These are phyloP conservation scores for Himalopsyche tibetana DNA, from an alignment of 2,888 invertebrate genomes.

Conservation along the genomic window DNA sequence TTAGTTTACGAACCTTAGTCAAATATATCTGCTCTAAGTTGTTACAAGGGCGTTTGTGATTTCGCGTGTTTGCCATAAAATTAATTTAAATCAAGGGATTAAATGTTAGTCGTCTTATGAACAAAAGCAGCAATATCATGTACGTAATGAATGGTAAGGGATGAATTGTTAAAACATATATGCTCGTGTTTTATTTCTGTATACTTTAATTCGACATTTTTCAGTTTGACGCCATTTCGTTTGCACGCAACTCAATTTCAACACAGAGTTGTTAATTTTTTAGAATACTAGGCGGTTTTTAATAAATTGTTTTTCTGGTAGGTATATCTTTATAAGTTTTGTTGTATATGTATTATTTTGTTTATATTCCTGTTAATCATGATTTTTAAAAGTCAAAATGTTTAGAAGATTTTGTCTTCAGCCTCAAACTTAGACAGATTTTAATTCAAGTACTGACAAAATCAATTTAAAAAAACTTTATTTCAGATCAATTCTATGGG, in stretches of 20 bases:
- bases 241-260: conserved; percentile 57
- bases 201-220: conserved; percentile 59
- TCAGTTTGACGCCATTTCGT: conserved; percentile 57
- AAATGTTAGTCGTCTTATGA: conserved; percentile 5
- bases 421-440: too few species aligned
- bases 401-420: too few species aligned
- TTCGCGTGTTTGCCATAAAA: conserved; percentile 52
- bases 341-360: too few species aligned
- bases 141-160: neutral
- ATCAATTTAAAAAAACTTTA: too few species aligned
- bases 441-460: too few species aligned
- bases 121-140: neutral
- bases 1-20: neutral
- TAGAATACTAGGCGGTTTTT: neutral
- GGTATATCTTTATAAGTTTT: too few species aligned
- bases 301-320: too few species aligned
- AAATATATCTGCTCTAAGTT: neutral
- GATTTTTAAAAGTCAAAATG: too few species aligned
- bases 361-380: too few species aligned
- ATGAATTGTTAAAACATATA: neutral
- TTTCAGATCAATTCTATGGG: too few species aligned
- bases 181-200: conserved; percentile 45
- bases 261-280: neutral
- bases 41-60: conserved; percentile 21
- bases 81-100: conserved; percentile 56